phyloP scores from a whole-genome alignment of 2,797 vertebrate genomes.

The Neosilurus hyrtlii region DNA sequence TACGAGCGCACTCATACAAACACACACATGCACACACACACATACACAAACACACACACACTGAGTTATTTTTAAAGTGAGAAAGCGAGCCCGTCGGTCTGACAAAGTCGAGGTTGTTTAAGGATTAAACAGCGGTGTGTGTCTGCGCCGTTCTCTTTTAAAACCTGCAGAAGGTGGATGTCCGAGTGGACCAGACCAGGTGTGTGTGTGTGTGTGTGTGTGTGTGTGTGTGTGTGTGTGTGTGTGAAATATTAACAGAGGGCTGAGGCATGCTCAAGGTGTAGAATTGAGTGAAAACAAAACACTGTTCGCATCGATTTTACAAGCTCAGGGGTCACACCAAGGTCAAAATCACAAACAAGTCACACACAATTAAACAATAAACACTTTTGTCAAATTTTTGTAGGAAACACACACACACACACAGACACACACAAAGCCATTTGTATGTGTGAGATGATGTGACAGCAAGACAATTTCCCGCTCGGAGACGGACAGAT shows the following conservation, averaged over 20 bases:
- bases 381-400: not conserved
- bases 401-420: constrained; percentile 1
- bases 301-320: constrained; percentile 33
- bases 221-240: not conserved
- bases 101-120: not conserved
- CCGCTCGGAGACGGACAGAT: constrained; percentile 6
- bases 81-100: not conserved
- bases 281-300: not conserved
- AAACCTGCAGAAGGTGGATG: not conserved
- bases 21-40: not conserved
- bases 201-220: constrained; percentile 6
- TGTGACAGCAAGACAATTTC: constrained; percentile 20
- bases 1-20: not conserved
- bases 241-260: constrained; percentile 6
- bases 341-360: not conserved
- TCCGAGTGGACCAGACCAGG: not conserved
- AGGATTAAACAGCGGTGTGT: not conserved
- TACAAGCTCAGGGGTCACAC: constrained; percentile 45
- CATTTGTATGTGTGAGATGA: constrained; percentile 53
- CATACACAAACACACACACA: not conserved
- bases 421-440: constrained; percentile 47
- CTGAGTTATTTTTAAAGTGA: not conserved
- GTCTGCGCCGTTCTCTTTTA: not conserved
- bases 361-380: constrained; percentile 9
- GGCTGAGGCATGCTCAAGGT: not conserved